Base-by-base conservation (phyloP, 2,113 vertebrate species). In the Camarhynchus parvulus region DNA sequence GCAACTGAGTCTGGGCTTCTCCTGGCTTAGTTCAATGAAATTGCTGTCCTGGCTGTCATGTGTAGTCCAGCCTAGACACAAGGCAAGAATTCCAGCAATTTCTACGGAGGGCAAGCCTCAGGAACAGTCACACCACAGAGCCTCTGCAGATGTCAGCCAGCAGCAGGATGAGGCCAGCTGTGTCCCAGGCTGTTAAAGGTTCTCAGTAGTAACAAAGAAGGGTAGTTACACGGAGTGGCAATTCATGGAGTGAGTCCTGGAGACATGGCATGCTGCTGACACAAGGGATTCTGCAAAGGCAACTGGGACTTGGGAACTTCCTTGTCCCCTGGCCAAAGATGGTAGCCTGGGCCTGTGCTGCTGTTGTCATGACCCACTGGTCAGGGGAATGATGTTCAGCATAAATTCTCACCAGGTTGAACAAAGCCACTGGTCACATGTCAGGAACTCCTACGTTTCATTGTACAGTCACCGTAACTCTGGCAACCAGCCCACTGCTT, bases 351-450 rank as follows among this genome's bases (percentile, higher is more conserved):
- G 19, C 27, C 24, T n/a, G 17, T 63, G 24, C 27, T 9, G 2
- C 59, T 13, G 3, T 25, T 10, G 3, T 9, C 35, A 83, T 0
- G 1, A 89, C 27, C 12, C 44, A 16, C 22, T 50, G 12, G 18
- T 33, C 33, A 21, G 18, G 15, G 37, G 33, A 27, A 27, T 49
- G 28, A 31, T 52, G 13, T 50, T 59, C 15, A 37, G 39, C 37
- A 42, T 50, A 66, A 81, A 89, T 59, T 37, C 33, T 89, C 10
- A 52, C 33, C 37, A 59, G 33, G 37, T 0, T 50, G 44, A 66
- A 73, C 27, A 81, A 89, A 74, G 33, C 28, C 37, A 74, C 18
- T 8, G 2, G 42, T 56, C 22, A 49, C 1, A 3, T 35, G 27
- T 64, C 42, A 73, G 50, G 49, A 81, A 24, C 15, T 58, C 22